Conservation (phyloP, 2,797 vertebrate species). For the Rhadinocentrus ornatus region DNA sequence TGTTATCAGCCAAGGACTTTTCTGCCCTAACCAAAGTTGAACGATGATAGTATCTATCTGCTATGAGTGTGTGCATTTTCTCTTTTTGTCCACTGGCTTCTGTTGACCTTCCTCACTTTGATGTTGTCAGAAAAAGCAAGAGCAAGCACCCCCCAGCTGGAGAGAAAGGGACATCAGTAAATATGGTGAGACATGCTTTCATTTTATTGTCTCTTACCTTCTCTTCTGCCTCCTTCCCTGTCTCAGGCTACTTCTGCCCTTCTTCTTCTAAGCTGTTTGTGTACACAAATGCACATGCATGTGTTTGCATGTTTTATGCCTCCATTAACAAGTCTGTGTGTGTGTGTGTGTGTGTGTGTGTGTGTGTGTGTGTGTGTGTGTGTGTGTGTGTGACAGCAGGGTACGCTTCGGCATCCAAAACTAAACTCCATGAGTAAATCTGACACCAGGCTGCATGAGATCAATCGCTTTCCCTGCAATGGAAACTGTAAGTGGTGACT, state of each 20-base stretch:
- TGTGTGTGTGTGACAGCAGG: conserved; percentile 69
- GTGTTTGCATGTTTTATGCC: conserved; percentile 27
- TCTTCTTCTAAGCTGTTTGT: neutral
- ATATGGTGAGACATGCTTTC: conserved; percentile 77
- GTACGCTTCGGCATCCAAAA: conserved; percentile 80
- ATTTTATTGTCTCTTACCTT: conserved; percentile 14
- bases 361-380: neutral
- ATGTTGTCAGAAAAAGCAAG: conserved; percentile 82
- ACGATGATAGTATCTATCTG: conserved; percentile 63
- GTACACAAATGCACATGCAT: conserved; percentile 19
- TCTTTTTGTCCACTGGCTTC: conserved; percentile 63
- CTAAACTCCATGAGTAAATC: conserved; percentile 87
- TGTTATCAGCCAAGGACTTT: conserved; percentile 69
- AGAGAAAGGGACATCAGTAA: conserved; percentile 80
- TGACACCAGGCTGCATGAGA: conserved; percentile 85
- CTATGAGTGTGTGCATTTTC: conserved; percentile 53
- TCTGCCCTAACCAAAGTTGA: conserved; percentile 49
- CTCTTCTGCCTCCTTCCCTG: neutral
- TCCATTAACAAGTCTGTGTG: conserved; percentile 35
- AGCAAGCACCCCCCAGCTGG: conserved; percentile 81
- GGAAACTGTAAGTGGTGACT: conserved; percentile 80
- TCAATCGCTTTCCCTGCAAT: conserved; percentile 83
- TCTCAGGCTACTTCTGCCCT: conserved; percentile 15
- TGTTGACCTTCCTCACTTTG: conserved; percentile 64
- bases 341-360: conserved; percentile 10